Conservation (phyloP, 1,140 invertebrate genomes). For the Venturia canescens region DNA sequence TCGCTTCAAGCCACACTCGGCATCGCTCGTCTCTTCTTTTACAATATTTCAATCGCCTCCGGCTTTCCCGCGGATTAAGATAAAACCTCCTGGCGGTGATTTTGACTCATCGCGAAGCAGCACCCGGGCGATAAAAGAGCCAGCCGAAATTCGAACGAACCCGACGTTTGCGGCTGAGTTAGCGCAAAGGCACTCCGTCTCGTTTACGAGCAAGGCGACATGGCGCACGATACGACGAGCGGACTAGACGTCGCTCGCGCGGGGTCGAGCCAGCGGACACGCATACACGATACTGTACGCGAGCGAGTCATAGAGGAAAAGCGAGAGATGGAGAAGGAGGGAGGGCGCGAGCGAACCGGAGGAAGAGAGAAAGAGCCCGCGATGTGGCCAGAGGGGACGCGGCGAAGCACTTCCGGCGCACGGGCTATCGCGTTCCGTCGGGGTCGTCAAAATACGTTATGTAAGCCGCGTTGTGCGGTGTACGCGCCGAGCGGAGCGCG, state of each 20-base stretch:
- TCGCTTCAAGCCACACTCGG: too few relatives aligned
- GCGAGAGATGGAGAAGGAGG: slow-evolving; percentile 49
- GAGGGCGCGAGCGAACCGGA: slow-evolving; percentile 17
- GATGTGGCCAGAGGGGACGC: slow-evolving; percentile 38
- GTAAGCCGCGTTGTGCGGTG: slow-evolving; percentile 54
- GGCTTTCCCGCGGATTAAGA: too few relatives aligned
- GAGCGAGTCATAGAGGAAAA: slow-evolving; percentile 29
- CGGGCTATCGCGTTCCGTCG: slow-evolving; percentile 56
- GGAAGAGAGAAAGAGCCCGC: slow-evolving; percentile 19
- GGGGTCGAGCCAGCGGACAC: not conserved
- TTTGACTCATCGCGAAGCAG: too few relatives aligned
- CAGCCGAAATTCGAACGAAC: too few relatives aligned
- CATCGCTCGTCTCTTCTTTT: too few relatives aligned
- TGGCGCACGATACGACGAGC: not conserved
- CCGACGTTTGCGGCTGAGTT: too few relatives aligned
- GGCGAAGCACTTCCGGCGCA: slow-evolving; percentile 59
- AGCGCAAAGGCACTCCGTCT: too few relatives aligned
- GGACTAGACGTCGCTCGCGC: not conserved
- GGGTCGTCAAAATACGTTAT: slow-evolving; percentile 64
- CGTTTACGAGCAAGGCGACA: not conserved
- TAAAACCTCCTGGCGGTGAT: too few relatives aligned
- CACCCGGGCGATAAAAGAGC: too few relatives aligned
- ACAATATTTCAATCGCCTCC: too few relatives aligned
- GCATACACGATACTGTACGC: not conserved
- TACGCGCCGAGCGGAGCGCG: slow-evolving; percentile 31